Conservation (phyloP, 30 jellyfish, hydroid and myxozoan genomes). For the Cassiopea xamachana region DNA sequence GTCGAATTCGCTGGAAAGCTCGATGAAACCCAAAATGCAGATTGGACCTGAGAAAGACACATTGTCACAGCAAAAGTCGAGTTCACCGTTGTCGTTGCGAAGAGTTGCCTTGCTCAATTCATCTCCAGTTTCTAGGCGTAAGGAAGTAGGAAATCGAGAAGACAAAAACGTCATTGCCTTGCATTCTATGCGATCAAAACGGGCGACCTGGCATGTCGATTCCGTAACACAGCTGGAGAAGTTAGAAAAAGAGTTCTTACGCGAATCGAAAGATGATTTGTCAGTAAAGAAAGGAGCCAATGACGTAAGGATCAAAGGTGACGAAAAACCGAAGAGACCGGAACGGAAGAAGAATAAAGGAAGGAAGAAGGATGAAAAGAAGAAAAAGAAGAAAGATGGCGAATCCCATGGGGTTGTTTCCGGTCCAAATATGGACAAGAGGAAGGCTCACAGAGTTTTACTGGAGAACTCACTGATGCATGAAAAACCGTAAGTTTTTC, state of each 20-base stretch:
- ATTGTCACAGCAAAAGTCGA: background rate
- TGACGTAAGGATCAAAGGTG: background rate
- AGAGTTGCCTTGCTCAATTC: slow-evolving; percentile 64
- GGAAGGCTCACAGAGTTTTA: slow-evolving; percentile 52
- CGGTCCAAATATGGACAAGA: slow-evolving; percentile 64
- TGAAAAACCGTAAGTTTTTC: slow-evolving; percentile 72
- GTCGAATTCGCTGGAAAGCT: slow-evolving; percentile 75
- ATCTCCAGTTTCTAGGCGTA: slow-evolving; percentile 62
- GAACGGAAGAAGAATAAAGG: slow-evolving; percentile 65
- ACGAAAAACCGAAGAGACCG: slow-evolving; percentile 58
- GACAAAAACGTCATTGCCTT: background rate
- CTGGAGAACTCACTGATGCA: slow-evolving; percentile 74
- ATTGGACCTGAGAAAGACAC: slow-evolving; percentile 10
- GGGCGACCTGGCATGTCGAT: slow-evolving; percentile 75
- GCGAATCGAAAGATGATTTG: slow-evolving; percentile 62
- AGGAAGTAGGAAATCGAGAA: background rate
- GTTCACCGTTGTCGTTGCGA: slow-evolving; percentile 58
- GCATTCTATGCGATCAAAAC: slow-evolving; percentile 42
- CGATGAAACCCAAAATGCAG: slow-evolving; percentile 52
- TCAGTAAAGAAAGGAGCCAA: slow-evolving; percentile 1
- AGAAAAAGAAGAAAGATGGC: slow-evolving; percentile 47
- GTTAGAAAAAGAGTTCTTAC: slow-evolving; percentile 36
- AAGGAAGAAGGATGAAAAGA: slow-evolving; percentile 52
- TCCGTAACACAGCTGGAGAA: slow-evolving; percentile 42
- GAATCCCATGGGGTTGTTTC: slow-evolving; percentile 64